Evolutionary conservation across 2,113 vertebrate genomes (phyloP), one percentile per base, ranked within the genome.

Genomic region (Chelonoidis abingdonii): DNA sequence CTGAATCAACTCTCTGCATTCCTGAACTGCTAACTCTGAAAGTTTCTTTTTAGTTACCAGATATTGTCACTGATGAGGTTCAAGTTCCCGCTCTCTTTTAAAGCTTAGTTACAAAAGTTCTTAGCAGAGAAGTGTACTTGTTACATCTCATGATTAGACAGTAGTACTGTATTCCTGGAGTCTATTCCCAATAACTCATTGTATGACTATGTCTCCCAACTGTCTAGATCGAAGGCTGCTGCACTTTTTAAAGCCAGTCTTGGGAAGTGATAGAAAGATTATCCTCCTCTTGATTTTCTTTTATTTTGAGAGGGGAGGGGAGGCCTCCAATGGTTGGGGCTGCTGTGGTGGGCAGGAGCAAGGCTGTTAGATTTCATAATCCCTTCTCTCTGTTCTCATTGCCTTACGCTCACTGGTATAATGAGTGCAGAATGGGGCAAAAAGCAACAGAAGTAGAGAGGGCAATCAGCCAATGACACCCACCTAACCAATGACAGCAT

Each of bases 11-110:
- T 88, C 87, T 88, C 92, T 93, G 57, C 81, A 92, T 79, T 82
- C n/a, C 52, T n/a, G 41, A 93, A 94, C 87, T 29, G 27, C 1
- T 9, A 65, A 91, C 94, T 86, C 59, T 76, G 53, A 54, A 65
- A 92, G 54, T 82, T 96, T 84, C 88, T 84, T 21, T 78, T 56
- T 89, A 86, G 91, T 91, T 95, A 80, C 65, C 83, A 94, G 92
- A 90, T 88, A 89, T 90, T 90, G 94, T 76, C 87, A 94, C 49
- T 82, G 76, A 86, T 19, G 14, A 90, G 41, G 80, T 90, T 56
- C 69, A 22, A 89, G 87, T 38, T 8, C 3, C 54, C 93, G 89
- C 83, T 19, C 0, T n/a, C 85, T 81, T 54, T 89, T 90, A 84
- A 95, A 84, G 54, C 12, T 92, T 90, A 38, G 12, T 84, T 78